Evolutionary conservation across 2,888 invertebrate species (phyloP).

Genomic region (Acrobasis suavella): DNA sequence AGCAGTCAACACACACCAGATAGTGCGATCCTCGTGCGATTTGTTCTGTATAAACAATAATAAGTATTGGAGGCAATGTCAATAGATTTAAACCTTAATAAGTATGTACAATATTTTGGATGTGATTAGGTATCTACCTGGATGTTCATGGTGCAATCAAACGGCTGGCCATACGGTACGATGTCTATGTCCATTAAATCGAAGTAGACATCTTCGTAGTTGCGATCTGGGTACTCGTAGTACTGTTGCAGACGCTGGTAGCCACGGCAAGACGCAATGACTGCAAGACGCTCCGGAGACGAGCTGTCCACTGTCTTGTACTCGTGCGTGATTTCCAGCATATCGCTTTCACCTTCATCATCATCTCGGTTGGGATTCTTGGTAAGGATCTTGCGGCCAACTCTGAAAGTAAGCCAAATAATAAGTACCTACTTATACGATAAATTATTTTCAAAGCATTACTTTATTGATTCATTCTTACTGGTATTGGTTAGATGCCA

Average conservation of each 20-base stretch:
- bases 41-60: conserved; percentile 71
- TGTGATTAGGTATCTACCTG: conserved; percentile 59
- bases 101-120: neutral
- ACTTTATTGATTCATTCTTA: conserved; percentile 55
- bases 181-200: conserved; percentile 86
- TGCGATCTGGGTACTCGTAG: conserved; percentile 83
- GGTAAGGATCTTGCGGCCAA: conserved; percentile 86
- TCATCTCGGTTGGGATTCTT: conserved; percentile 84
- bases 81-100: neutral
- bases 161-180: conserved; percentile 85
- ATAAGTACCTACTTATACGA: neutral
- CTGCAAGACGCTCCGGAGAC: conserved; percentile 84
- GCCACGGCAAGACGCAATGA: conserved; percentile 86
- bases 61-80: neutral
- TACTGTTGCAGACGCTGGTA: conserved; percentile 83
- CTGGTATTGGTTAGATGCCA: conserved; percentile 86
- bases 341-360: conserved; percentile 84
- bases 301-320: conserved; percentile 86
- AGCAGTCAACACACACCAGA: conserved; percentile 84
- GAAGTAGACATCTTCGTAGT: conserved; percentile 84
- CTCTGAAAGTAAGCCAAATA: conserved; percentile 65
- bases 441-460: neutral
- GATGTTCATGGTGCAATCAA: conserved; percentile 85
- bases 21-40: conserved; percentile 83
- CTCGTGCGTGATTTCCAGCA: conserved; percentile 84